Conservation (phyloP, 2,888 invertebrate species). For the Drosophila anomalata region DNA sequence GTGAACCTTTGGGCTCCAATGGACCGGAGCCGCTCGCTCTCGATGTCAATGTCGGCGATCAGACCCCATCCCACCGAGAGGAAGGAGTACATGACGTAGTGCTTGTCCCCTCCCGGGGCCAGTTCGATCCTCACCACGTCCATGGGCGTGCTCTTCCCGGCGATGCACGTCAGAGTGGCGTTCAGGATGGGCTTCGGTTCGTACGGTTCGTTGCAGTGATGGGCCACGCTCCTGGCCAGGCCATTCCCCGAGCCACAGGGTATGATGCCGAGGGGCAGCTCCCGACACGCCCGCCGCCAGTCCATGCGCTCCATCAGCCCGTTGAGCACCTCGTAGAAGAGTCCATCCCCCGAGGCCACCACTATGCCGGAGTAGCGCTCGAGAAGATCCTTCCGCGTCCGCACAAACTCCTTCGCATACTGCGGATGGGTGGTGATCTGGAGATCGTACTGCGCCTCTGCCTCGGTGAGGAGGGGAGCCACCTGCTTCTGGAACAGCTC, state of each 20-base stretch:
- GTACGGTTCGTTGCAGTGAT: constrained; percentile 92
- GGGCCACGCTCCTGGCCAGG: constrained; percentile 92
- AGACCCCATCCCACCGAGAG: constrained; percentile 98
- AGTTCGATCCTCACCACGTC: constrained; percentile 95
- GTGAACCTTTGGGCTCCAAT: constrained; percentile 96
- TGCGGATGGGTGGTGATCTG: constrained; percentile 94
- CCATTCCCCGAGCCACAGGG: constrained; percentile 99
- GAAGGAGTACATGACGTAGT: constrained; percentile 92
- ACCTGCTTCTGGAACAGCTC: constrained; percentile 94
- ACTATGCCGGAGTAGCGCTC: constrained; percentile 86
- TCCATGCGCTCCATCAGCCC: constrained; percentile 96
- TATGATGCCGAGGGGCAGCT: constrained; percentile 93
- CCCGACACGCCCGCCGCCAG: constrained; percentile 91
- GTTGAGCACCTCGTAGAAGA: constrained; percentile 92
- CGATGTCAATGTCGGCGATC: constrained; percentile 98
- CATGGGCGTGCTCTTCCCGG: constrained; percentile 90
- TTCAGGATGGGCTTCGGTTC: constrained; percentile 91
- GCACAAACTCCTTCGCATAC: constrained; percentile 92
- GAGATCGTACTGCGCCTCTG: constrained; percentile 93
- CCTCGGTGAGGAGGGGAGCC: constrained; percentile 93
- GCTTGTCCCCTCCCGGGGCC: constrained; percentile 81
- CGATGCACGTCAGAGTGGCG: constrained; percentile 91
- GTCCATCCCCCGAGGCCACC: constrained; percentile 92
- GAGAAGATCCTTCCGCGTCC: constrained; percentile 87
- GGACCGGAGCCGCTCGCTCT: constrained; percentile 95